Conservation (phyloP, 2,888 invertebrate genomes). For the Lamellibrachia satsuma region DNA sequence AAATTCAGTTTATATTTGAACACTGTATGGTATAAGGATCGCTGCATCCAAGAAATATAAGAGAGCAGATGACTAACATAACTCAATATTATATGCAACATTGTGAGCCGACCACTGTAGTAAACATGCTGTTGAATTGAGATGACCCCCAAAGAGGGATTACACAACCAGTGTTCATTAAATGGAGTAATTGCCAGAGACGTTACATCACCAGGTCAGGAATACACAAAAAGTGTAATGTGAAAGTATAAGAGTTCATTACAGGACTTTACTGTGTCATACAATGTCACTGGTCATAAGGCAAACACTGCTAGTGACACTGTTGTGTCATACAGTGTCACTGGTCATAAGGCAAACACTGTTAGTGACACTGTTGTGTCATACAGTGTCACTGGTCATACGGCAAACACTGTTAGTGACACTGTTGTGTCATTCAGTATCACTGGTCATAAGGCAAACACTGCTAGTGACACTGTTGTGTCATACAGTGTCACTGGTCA, state of each 20-base stretch:
- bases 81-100: background rate
- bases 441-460: background rate
- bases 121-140: background rate
- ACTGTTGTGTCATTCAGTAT: background rate
- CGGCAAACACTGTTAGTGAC: background rate
- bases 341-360: no score
- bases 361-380: background rate
- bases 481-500: no score
- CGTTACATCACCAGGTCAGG: background rate
- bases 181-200: background rate
- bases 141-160: background rate
- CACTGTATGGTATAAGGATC: background rate
- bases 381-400: no score
- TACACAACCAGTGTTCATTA: slow-evolving; percentile 6
- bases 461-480: background rate
- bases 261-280: background rate
- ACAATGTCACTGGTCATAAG: background rate
- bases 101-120: background rate
- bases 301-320: no score
- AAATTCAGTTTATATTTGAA: background rate
- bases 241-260: background rate
- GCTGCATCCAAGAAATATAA: background rate
- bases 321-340: no score
- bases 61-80: background rate
- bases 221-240: background rate